Evolutionary conservation across 1,140 invertebrate species (phyloP).

Genomic region (Tetragonula clypearis): DNA sequence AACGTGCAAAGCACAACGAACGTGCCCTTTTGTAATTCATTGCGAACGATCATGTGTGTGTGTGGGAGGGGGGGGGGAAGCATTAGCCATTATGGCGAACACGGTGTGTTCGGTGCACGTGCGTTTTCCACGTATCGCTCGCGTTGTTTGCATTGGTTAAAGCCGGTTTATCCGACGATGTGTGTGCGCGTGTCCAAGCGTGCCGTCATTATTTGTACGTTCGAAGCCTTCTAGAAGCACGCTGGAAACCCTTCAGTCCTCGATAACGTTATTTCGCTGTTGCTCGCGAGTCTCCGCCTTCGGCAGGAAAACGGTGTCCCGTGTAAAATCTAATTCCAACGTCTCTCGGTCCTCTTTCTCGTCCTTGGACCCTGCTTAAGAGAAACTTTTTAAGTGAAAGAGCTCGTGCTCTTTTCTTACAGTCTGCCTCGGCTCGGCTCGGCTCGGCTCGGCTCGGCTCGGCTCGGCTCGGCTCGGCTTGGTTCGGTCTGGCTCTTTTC

Average conservation of each 20-base stretch:
- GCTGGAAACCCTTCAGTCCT: constrained; percentile 40
- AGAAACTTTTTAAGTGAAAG: constrained; percentile 69
- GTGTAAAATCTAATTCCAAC: constrained; percentile 66
- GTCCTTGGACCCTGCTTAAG: constrained; percentile 60
- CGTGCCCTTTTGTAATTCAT: neutral
- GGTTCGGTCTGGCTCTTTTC: constrained; percentile 8
- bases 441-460: neutral
- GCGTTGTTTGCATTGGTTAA: neutral
- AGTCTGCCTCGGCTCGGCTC: neutral
- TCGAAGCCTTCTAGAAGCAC: constrained; percentile 39
- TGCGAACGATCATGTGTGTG: neutral
- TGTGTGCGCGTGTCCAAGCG: constrained; percentile 12
- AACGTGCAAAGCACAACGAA: neutral
- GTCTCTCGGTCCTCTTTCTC: constrained; percentile 32
- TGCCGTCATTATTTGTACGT: constrained; percentile 49
- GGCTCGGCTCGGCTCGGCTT: too few species aligned
- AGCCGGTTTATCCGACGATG: neutral
- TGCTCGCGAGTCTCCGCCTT: constrained; percentile 22
- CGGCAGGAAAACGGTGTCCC: constrained; percentile 55
- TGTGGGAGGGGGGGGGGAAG: too few species aligned
- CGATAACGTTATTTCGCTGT: constrained; percentile 60
- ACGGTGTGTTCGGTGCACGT: too few species aligned
- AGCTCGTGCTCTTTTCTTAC: constrained; percentile 62
- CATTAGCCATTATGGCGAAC: neutral
- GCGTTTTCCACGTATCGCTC: constrained; percentile 1